Percentiles rank a stretch among this genome's conserved stretches.
These are phyloP conservation scores for Apamea crenata DNA, from an alignment of 2,888 invertebrate genomes.

Conservation along the genomic window DNA sequence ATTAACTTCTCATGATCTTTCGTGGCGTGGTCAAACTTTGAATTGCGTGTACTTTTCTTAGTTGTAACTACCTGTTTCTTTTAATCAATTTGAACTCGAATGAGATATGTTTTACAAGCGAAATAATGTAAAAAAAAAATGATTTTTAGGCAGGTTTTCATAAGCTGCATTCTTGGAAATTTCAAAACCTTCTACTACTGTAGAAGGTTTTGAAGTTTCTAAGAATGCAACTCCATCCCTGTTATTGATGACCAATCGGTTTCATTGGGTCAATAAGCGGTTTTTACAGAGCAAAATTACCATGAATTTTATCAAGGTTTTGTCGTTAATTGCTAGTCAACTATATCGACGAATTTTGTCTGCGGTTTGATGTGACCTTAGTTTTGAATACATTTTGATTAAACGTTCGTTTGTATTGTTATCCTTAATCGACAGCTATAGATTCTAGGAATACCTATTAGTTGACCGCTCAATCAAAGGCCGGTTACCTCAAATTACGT, in stretches of 20 bases:
- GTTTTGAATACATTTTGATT: conserved; percentile 48
- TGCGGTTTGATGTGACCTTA: conserved; percentile 58
- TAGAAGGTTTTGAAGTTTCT: no score
- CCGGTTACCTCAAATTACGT: conserved; percentile 25
- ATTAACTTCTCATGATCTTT: conserved; percentile 24
- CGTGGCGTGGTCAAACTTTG: conserved; percentile 2
- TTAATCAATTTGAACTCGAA: conserved; percentile 34
- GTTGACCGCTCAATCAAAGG: conserved; percentile 1
- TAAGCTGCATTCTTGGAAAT: not conserved
- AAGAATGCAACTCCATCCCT: no score
- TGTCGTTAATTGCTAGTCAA: conserved; percentile 24
- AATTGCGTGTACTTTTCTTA: conserved; percentile 24
- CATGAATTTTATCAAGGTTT: conserved; percentile 49
- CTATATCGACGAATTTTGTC: conserved; percentile 32
- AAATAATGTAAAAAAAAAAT: not conserved
- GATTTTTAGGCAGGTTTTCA: not conserved
- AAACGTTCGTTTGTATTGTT: conserved; percentile 47
- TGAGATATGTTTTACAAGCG: not conserved
- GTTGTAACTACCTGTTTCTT: conserved; percentile 2
- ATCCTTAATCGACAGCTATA: conserved; percentile 32
- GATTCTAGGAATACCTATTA: conserved; percentile 52
- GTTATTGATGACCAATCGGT: conserved; percentile 15
- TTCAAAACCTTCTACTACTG: not conserved
- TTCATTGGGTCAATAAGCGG: conserved; percentile 1
- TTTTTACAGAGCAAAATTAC: conserved; percentile 19